These are phyloP conservation scores for Parapsyche elsis DNA, from an alignment of 1,140 invertebrate species.

Conservation along the genomic window DNA sequence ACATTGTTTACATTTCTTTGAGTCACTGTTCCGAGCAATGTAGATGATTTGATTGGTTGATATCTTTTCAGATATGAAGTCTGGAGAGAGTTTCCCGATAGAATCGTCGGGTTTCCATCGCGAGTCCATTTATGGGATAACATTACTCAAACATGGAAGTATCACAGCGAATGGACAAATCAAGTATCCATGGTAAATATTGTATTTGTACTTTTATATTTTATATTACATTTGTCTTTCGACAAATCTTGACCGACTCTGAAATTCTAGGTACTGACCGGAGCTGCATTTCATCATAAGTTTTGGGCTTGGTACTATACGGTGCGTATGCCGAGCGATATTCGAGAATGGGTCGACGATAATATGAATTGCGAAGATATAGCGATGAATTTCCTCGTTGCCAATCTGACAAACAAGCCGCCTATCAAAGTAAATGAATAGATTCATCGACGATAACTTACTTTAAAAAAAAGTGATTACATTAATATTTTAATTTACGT, in stretches of 20 bases:
- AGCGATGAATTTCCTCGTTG: conserved; percentile 93
- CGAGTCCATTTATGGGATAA: conserved; percentile 92
- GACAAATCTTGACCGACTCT: conserved; percentile 34
- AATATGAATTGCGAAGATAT: conserved; percentile 97
- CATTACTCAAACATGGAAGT: conserved; percentile 83
- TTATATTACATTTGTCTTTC: no score
- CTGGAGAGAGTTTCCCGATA: conserved; percentile 93
- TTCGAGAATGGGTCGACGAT: conserved; percentile 87
- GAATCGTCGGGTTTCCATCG: conserved; percentile 93
- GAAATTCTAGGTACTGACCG: conserved; percentile 75
- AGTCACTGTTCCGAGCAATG: background rate
- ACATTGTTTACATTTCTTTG: conserved; percentile 29
- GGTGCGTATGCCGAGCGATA: conserved; percentile 80
- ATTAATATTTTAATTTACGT: conserved; percentile 38
- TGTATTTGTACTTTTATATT: no score
- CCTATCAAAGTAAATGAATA: conserved; percentile 83
- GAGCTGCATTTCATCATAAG: conserved; percentile 94
- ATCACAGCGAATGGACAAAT: conserved; percentile 96
- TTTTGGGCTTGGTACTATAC: conserved; percentile 93
- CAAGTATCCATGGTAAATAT: conserved; percentile 84
- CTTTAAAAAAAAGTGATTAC: conserved; percentile 19
- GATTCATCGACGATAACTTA: background rate
- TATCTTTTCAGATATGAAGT: conserved; percentile 74
- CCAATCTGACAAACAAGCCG: conserved; percentile 91
- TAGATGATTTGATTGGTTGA: background rate